These are phyloP conservation scores for Poliocrania exsul DNA, from an alignment of 2,797 vertebrate species.

Conservation along the genomic window DNA sequence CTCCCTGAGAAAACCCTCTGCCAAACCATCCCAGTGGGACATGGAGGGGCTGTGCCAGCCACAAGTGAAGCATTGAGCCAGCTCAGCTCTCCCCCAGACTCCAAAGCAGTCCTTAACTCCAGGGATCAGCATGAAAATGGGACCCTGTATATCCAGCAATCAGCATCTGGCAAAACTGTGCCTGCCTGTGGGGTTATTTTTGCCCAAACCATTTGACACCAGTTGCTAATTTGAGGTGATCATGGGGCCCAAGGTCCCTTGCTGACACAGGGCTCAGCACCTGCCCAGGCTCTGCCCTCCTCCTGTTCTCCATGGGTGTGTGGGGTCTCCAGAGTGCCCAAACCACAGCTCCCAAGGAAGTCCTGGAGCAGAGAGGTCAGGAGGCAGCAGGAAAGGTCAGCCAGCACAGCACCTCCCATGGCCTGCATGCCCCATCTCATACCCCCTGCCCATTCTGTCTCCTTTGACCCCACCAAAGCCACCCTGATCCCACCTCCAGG, in stretches of 20 bases:
- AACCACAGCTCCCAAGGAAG: rapidly evolving
- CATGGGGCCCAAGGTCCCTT: not conserved
- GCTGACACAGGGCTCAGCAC: not conserved
- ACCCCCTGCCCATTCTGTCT: not conserved
- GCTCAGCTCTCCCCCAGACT: not conserved
- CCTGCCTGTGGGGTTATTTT: conserved; percentile 54
- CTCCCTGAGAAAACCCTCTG: not conserved
- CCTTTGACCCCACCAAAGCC: not conserved
- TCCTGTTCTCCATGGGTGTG: rapidly evolving
- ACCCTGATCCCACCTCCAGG: not conserved
- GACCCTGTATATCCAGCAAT: not conserved
- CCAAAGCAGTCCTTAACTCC: not conserved
- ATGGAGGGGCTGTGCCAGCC: not conserved
- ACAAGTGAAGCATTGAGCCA: not conserved
- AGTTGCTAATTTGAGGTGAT: conserved; percentile 51
- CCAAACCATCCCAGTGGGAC: rapidly evolving
- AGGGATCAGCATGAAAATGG: not conserved
- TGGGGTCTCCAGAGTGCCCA: rapidly evolving
- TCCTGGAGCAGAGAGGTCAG: not conserved
- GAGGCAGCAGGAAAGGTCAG: not conserved
- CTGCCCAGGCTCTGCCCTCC: not conserved
- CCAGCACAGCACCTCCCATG: not conserved
- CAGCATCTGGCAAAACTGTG: not conserved
- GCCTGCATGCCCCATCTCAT: rapidly evolving
- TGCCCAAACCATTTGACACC: conserved; percentile 81